Evolutionary conservation across 2,797 vertebrate species (phyloP), one percentile per base, ranked within the genome.

Genomic region (Microcaecilia unicolor): DNA sequence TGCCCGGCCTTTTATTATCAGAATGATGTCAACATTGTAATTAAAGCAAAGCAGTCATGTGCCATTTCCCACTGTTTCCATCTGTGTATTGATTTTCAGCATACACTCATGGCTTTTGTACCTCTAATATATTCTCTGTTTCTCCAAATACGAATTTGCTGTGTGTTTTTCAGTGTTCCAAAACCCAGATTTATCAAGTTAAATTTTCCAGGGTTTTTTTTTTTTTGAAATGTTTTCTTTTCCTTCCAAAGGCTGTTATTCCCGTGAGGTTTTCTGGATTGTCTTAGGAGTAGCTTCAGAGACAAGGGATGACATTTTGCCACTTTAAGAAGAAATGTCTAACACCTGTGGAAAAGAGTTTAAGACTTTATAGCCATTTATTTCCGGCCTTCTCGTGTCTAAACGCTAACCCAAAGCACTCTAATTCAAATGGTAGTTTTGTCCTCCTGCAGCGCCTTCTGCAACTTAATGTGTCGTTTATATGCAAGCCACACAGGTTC

Each of bases 21-120:
- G 46, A 47, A 44, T 55, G 31, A 48, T 65, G 52, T 56, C 50
- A 66, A 49, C 44, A 66, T 65, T 51, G 34, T 61, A 72, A 72
- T 64, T 64, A 67, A 67, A 51, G 33, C 25, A 54, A 29, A 55
- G 27, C 18, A 47, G 37, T 64, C 42, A 45, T 55, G 49, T 60
- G 42, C 44, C 22, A 25, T 13, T 45, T 44, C 42, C 48, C 25
- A 37, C 25, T 34, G 44, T 39, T 58, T 61, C 40, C 12, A 25
- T 24, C 21, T 53, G 15, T 37, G 3, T 23, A 34, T 62, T 57
- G 42, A 58, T 56, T 53, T 61, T 15, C 44, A 50, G 17, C 32
- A 24, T 34, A 37, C 6, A 15, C 16, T 51, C 60, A 28, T 43
- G 30, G 18, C n/a, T 51, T 31, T n/a, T n/a, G n/a, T n/a, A n/a